Base-by-base conservation (phyloP, 64 coral and sea anemone species). In the Montipora cactus region DNA sequence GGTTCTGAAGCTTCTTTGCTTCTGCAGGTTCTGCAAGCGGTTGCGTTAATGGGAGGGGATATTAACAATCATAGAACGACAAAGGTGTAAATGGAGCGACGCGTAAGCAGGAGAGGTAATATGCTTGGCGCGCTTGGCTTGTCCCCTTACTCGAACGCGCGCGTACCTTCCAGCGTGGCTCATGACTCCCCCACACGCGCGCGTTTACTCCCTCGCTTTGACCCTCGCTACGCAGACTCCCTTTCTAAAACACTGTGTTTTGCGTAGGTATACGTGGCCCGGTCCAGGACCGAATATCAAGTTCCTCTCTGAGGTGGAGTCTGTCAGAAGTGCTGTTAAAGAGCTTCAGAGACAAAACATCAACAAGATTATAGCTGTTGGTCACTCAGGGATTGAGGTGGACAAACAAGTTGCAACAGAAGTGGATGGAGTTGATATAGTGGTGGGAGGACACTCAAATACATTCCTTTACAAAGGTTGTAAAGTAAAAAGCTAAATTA, bases 341-440 rank as follows among this genome's bases (percentile, higher is more conserved):
- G 91, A 94, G 7, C 84, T 98, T 18, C 83, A 91, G 22, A 75
- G 49, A 19, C 82, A 91, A 53, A 89, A 85, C 20, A 79, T 97
- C 55, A 91, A 97, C 57, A 97, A 97, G 92, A 97, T 98, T 47
- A 98, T 98, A 80, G 96, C 93, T 28, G 57, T 98, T 44, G 96
- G 96, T 28, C 90, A 94, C 76, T 45, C 96, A 12, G 96, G 93
- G 20, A 78, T 98, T 4, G 80, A 74, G 7, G 74, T 90, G 50
- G 96, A 98, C 91, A 92, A 93, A 53, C 81, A 87, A 58, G 78
- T 98, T 50, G 96, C 96, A 15, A 75, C 74, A 21, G 87, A 87
- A 59, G 93, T 98, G 1, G 76, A 93, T 16, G 96, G 96, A 13
- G 93, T 98, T 0, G 96, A 98, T 76, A 87, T 98, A 51, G 93